Evolutionary conservation across 2,113 vertebrate genomes (phyloP), one percentile per base, ranked within the genome.

Genomic region (Pavo muticus): DNA sequence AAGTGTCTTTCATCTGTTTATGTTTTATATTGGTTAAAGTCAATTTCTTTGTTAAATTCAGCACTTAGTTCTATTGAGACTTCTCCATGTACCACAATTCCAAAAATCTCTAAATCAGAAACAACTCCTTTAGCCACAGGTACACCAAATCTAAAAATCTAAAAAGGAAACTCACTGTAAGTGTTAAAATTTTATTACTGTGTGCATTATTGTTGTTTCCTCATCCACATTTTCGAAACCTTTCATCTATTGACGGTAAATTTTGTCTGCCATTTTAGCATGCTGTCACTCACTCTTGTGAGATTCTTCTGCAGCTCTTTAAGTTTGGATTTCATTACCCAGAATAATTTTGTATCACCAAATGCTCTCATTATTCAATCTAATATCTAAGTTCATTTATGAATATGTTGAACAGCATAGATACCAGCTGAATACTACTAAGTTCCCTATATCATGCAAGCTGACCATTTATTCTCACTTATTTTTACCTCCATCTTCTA

Each of bases 211-310:
- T 93, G 76, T 88, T 96, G 91, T 95, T 96, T 96, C 80, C 86
- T 61, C 73, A 91, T 93, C 85, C 93, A 93, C 69, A 86, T 91
- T 90, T 93, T 95, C 90, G 35, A 35, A 35, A 35, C 64, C 86
- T 96, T 94, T 87, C 86, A 84, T 93, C 91, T 96, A 96, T 93
- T 94, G 91, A 95, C 95, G 96, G 92, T 92, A 96, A 96, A 93
- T 96, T 94, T 96, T 83, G 95, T 93, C 96, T 96, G 95, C 88
- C 88, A 92, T 83, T 96, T 84, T 90, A 95, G 61, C 94, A 88
- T 81, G 92, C 94, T 96, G 95, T 96, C 96, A 96, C 86, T 96
- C 94, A 93, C 39, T 96, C 65, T 23, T 86, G 57, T 47, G 56
- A 95, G 84, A 95, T 86, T 94, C 91, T 94, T 93, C 88, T 90